Base-by-base conservation (phyloP, 2,797 vertebrate genomes). In the Nothura maculosa region DNA sequence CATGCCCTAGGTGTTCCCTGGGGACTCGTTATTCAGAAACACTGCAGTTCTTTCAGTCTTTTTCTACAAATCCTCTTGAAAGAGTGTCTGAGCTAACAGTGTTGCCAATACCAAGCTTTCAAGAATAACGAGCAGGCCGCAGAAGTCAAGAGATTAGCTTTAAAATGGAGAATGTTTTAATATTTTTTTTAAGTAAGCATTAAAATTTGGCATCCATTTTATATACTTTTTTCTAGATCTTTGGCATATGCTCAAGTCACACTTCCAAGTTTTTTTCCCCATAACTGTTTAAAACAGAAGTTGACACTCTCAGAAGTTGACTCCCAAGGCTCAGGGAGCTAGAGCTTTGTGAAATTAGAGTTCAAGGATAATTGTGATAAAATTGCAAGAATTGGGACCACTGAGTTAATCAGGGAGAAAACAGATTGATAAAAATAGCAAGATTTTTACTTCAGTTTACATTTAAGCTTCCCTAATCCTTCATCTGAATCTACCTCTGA, bases 251-350 rank as follows among this genome's bases (percentile, higher is more conserved):
- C 47, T 84, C 50, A 89, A 94, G 82, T 94, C 93, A 94, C 86
- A 93, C 76, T 73, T 94, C 83, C 75, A 89, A 93, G 75, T 86
- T 95, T 96, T 96, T 89, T 81, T 38, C 83, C 69, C 66, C 4
- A 1, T 74, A 96, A 87, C 88, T 94, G 90, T 94, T 89, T 83
- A 89, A 95, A 94, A 89, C 92, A 95, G 90, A 95, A 95, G 57
- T 67, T 95, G 87, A 78, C 47, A n/a, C 42, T 79, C 60, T 61
- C 47, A 63, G 70, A 60, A 90, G 36, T 78, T 67, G 76, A 84
- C 87, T 94, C 58, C 30, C 55, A 73, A 89, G 80, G 76, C 55
- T 64, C 45, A 7, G 24, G 36, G 63, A 79, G 18, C 63, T 92
- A 32, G 48, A 70, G 61, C 12, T 61, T 50, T 63, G n/a, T 63